Conservation (phyloP, 2,797 vertebrate genomes). For the Urocyon cinereoargenteus region DNA sequence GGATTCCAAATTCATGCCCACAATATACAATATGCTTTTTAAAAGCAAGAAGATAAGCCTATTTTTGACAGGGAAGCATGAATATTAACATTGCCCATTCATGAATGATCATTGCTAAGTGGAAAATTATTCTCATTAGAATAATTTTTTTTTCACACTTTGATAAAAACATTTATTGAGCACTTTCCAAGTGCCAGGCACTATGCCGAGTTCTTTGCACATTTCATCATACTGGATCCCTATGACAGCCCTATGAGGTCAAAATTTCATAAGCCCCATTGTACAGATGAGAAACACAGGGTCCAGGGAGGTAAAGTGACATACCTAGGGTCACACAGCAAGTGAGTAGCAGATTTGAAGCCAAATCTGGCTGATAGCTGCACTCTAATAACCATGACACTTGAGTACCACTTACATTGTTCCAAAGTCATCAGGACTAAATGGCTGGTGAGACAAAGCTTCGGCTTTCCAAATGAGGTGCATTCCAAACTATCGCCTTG, state of each 20-base stretch:
- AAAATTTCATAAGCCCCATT: background rate
- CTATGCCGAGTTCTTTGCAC: background rate
- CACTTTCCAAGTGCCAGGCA: background rate
- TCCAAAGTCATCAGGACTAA: constrained; percentile 11
- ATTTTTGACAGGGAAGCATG: constrained; percentile 39
- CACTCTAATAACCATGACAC: background rate
- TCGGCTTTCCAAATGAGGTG: background rate
- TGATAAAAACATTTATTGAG: constrained; percentile 60
- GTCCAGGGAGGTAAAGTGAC: constrained; percentile 25
- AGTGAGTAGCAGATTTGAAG: background rate
- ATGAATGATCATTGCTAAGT: constrained; percentile 15
- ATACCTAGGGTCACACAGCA: constrained; percentile 43
- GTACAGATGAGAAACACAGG: background rate
- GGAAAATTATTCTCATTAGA: constrained; percentile 64
- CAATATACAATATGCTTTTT: constrained; percentile 7
- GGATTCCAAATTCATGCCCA: background rate
- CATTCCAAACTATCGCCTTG: background rate
- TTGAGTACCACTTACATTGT: background rate
- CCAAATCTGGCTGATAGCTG: background rate
- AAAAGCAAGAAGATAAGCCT: constrained; percentile 35
- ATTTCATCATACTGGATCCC: background rate
- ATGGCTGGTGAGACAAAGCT: background rate
- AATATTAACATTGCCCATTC: constrained; percentile 1
- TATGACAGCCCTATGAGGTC: constrained; percentile 50
- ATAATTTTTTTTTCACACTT: too few relatives aligned